Percentiles rank a stretch among this genome's conserved stretches.
These are phyloP conservation scores for Dromas ardeola DNA, from an alignment of 2,113 vertebrate species.

Conservation along the genomic window DNA sequence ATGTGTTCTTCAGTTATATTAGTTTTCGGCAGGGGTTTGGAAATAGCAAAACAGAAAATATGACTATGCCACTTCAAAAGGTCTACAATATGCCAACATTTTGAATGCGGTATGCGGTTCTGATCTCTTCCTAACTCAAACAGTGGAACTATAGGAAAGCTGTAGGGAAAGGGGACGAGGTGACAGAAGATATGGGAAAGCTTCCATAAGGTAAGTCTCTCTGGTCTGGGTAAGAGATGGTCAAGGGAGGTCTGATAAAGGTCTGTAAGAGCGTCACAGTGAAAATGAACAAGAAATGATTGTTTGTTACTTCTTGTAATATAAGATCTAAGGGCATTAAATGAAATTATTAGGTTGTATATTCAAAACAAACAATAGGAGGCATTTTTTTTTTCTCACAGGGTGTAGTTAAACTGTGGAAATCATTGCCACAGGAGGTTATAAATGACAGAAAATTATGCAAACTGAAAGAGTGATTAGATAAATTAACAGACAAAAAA, in stretches of 20 bases:
- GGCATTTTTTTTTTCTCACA: not conserved
- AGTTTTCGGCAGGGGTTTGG: not conserved
- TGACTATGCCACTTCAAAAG: not conserved
- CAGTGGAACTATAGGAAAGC: not conserved
- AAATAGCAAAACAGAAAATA: slow-evolving; percentile 43
- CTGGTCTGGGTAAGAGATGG: not conserved
- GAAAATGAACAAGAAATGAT: not conserved
- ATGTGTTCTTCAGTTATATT: slow-evolving; percentile 21
- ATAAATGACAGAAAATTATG: not conserved
- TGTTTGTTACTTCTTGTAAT: not conserved
- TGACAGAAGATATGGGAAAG: not conserved
- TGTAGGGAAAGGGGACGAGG: not conserved
- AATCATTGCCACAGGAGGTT: not conserved
- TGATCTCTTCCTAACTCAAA: not conserved
- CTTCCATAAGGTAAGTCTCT: not conserved
- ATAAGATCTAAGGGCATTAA: not conserved
- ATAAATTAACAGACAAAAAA: not conserved
- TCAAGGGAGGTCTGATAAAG: not conserved
- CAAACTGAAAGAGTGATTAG: not conserved
- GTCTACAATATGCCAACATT: not conserved
- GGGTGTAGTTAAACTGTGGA: not conserved
- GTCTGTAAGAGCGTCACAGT: not conserved
- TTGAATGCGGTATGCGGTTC: not conserved
- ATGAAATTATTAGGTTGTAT: not conserved
- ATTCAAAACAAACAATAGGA: slow-evolving; percentile 23